phyloP scores from a whole-genome alignment of 1,140 invertebrate species.

The Lamellibrachia luymesi region DNA sequence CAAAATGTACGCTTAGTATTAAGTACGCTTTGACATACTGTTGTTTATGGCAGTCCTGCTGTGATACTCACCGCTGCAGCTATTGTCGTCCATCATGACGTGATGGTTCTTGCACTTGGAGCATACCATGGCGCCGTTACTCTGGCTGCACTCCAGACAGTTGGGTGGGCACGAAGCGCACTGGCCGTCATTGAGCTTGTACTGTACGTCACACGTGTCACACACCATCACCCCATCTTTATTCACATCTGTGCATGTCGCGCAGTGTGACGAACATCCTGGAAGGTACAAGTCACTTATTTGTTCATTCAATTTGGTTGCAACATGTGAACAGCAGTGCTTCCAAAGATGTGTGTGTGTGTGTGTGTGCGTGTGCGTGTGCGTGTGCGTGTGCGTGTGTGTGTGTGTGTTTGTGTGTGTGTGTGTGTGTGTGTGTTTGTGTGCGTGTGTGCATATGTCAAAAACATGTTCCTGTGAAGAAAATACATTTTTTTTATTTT shows the following conservation, averaged over 20 bases:
- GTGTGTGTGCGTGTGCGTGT: no score
- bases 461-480: no score
- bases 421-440: no score
- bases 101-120: background rate
- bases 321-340: no score
- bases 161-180: background rate
- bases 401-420: no score
- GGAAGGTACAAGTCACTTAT: background rate
- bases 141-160: slow-evolving; percentile 1
- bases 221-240: slow-evolving; percentile 18
- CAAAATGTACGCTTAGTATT: no score
- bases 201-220: background rate
- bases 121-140: background rate
- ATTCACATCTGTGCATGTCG: slow-evolving; percentile 11
- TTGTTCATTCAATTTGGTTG: no score
- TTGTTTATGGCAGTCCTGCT: background rate
- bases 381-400: no score
- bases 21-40: background rate
- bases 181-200: slow-evolving; percentile 13
- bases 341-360: no score
- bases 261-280: slow-evolving; percentile 18
- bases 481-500: no score
- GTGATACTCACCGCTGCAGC: background rate
- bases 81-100: slow-evolving; percentile 5
- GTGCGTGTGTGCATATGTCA: no score